Evolutionary conservation across 2,113 vertebrate genomes (phyloP), one percentile per base, ranked within the genome.

Genomic region (Otus sunia): DNA sequence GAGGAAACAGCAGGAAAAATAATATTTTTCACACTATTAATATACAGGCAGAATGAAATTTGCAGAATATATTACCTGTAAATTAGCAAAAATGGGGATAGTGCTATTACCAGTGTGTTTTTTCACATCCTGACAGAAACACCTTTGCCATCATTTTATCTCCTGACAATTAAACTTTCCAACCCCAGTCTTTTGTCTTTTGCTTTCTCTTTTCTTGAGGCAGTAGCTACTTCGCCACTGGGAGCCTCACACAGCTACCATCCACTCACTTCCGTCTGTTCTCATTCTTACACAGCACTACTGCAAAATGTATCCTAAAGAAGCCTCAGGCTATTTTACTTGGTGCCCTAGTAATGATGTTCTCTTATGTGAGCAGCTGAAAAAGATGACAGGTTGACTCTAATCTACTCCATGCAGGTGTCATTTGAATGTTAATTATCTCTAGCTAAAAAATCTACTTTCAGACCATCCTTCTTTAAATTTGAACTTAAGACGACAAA

Each of bases 321-420:
- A 75, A 88, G 81, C 87, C 93, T 82, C 49, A 6, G 94, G 92
- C 90, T 93, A 59, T 92, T 96, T 86, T 53, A 75, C 53, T 75
- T 49, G 27, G 53, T 93, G 73, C 50, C 74, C 93, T 73, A 21
- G 85, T 88, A 96, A 96, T 58, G 62, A 94, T 92, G 90, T 69
- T 93, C 87, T 92, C 73, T 88, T 85, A 52, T 53, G 58, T 64
- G 72, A 95, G 90, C 49, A n/a, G 49, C 63, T 79, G 66, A 81
- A 73, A 88, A 95, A 90, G 93, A 87, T 94, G 93, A 93, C 87
- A 96, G 78, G 90, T 88, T 92, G 74, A 82, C 71, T 94, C 69
- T 92, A 91, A 94, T 79, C 66, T 85, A 55, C 69, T 90, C 53
- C 36, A 56, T 26, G 36, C 53, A 91, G 88, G 43, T 90, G 34